phyloP scores from a whole-genome alignment of 2,797 vertebrate species.

The Mus spretus region DNA sequence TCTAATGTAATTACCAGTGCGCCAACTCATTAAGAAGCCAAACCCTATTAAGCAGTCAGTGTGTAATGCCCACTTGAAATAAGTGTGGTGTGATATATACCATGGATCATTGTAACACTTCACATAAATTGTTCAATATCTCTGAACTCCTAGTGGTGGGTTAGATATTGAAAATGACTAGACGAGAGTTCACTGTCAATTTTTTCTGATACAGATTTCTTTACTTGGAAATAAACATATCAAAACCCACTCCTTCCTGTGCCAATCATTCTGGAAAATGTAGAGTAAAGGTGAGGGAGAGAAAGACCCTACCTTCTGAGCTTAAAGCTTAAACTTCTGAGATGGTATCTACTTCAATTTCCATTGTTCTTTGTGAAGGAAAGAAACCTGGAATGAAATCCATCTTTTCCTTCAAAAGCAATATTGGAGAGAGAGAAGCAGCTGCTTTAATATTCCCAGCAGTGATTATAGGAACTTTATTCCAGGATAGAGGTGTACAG shows the following conservation, averaged over 20 bases:
- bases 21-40: neutral
- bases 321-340: neutral
- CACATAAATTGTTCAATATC: neutral
- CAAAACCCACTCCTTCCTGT: neutral
- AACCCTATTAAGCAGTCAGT: neutral
- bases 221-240: neutral
- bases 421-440: neutral
- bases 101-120: neutral
- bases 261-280: neutral
- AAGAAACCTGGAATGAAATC: neutral
- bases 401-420: neutral
- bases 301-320: neutral
- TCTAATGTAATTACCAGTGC: neutral
- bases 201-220: neutral
- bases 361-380: neutral
- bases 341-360: neutral
- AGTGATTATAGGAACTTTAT: neutral
- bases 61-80: neutral
- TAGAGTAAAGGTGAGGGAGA: neutral
- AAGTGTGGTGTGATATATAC: neutral
- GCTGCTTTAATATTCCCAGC: neutral
- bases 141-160: neutral
- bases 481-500: neutral
- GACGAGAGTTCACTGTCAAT: neutral
- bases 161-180: neutral